Evolutionary conservation across 2,888 invertebrate genomes (phyloP).

Genomic region (Oeneis ivallda): DNA sequence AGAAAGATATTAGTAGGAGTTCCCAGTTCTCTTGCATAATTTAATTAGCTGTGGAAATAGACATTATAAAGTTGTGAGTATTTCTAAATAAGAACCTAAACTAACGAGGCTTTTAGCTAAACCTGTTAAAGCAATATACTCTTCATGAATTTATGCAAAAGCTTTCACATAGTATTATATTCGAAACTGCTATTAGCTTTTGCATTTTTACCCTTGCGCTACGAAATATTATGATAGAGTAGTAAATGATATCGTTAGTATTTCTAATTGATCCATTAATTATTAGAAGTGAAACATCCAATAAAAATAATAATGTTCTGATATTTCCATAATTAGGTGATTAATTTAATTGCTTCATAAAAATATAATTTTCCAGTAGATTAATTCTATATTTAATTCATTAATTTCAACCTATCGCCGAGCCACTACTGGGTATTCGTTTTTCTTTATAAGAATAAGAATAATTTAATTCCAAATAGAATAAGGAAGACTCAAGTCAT

Average conservation of each 20-base stretch:
- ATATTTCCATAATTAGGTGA: background rate
- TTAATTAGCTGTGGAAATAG: background rate
- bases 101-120: slow-evolving; percentile 1
- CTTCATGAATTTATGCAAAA: background rate
- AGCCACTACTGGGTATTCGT: no score
- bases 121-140: background rate
- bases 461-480: no score
- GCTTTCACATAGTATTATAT: background rate
- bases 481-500: no score
- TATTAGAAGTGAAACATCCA: background rate
- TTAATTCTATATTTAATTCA: no score
- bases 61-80: background rate
- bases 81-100: slow-evolving; percentile 11
- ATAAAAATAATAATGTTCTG: background rate
- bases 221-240: background rate
- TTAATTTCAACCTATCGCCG: no score
- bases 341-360: background rate
- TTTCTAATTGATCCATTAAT: slow-evolving; percentile 1
- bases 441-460: no score
- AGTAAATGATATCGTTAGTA: background rate
- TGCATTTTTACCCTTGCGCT: background rate
- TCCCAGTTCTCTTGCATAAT: background rate
- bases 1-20: background rate
- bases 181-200: slow-evolving; percentile 7
- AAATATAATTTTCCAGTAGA: no score